Base-by-base conservation (phyloP, 2,888 invertebrate species). In the Limnephilus rhombicus region DNA sequence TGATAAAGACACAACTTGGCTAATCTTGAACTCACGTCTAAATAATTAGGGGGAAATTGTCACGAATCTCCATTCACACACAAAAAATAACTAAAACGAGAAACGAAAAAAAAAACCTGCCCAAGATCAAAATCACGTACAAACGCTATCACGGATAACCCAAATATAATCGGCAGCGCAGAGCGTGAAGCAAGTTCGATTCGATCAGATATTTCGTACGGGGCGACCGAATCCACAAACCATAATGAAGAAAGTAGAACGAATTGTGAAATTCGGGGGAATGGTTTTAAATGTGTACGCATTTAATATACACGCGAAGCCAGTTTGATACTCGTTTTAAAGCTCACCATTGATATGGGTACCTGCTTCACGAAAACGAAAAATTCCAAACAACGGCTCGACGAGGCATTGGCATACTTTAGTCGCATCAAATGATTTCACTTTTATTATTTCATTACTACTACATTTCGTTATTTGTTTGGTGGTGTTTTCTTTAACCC, bases 181-280 rank as follows among this genome's bases (percentile, higher is more conserved):
- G 37, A n/a, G 7, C 86, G 86, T 86, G 86, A 24, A 85, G 85
- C 85, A 41, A 41, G 85, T 86, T 41, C 45, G n/a, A 1, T 45
- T 86, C 45, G 86, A 37, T 86, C 45, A 29, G 15, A 45, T 13
- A 85, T 45, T 45, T 85, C 0, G 85, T 49, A 85, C 85, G 45
- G 85, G 45, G 45, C 49, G 49, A 45, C 0, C 29, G 68, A 68
- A n/a, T 86, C 49, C 41, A 86, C 86, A 45, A 86, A 45, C 49
- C 53, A 86, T 34, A 90, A 86, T 87, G 18, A 90, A 90, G 92
- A 92, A 92, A 92, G 92, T 92, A 82, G 92, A 92, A 88, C 92
- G 80, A 81, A 37, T 49, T 80, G 92, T 92, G 92, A 92, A 92
- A 92, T 92, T 85, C 80, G 85, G 82, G 86, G 49, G 68, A 7